Evolutionary conservation across 2,113 vertebrate species (phyloP).

Genomic region (Tetrax tetrax): DNA sequence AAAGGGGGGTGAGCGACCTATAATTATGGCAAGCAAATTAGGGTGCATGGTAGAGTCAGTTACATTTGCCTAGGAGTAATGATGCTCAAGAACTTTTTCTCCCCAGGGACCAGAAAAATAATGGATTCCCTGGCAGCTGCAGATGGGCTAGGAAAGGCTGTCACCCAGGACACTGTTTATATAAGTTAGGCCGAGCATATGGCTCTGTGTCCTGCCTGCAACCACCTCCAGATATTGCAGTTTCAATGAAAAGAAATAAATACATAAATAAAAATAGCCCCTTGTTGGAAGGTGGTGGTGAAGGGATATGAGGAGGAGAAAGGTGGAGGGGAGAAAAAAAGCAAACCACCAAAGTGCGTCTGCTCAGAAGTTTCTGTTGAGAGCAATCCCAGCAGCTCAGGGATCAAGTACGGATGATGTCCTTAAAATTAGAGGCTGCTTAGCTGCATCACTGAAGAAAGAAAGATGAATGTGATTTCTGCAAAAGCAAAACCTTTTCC

Average conservation of each 20-base stretch:
- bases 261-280: constrained; percentile 21
- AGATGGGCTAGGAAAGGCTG: constrained; percentile 82
- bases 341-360: not conserved
- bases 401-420: not conserved
- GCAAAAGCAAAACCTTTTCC: not conserved
- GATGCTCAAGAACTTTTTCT: constrained; percentile 88
- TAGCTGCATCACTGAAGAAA: not conserved
- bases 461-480: constrained; percentile 31
- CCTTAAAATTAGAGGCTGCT: constrained; percentile 36
- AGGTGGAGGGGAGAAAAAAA: not conserved
- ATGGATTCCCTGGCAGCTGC: constrained; percentile 86
- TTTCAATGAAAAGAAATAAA: constrained; percentile 47
- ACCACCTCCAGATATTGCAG: constrained; percentile 63
- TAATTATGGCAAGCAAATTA: constrained; percentile 99
- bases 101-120: constrained; percentile 86
- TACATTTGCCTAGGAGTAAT: constrained; percentile 97
- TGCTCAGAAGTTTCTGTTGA: not conserved
- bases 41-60: constrained; percentile 89
- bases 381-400: not conserved
- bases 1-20: constrained; percentile 93
- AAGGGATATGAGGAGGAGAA: not conserved
- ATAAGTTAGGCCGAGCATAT: constrained; percentile 74
- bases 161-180: constrained; percentile 82
- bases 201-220: constrained; percentile 65
- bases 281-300: not conserved